These are phyloP conservation scores for Chelonus formosanus DNA, from an alignment of 2,888 invertebrate species.

Conservation along the genomic window DNA sequence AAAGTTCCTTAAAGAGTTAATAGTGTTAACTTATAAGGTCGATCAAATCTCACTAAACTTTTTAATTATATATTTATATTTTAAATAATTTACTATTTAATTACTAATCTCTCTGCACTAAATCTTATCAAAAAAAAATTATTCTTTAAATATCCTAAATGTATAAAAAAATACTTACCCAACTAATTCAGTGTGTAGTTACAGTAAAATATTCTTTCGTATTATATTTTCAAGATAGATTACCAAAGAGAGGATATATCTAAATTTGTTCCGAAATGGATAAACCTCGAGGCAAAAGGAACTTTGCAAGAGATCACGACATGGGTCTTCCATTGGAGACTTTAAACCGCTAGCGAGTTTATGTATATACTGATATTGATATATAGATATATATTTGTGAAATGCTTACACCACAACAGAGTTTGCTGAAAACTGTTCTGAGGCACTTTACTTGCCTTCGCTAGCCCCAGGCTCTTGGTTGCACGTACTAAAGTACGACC, in stretches of 20 bases:
- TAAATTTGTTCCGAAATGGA: conserved; percentile 28
- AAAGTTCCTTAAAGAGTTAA: no score
- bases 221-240: background rate
- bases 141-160: no score
- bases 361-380: conserved; percentile 25
- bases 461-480: conserved; percentile 20
- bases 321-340: conserved; percentile 35
- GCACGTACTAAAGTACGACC: conserved; percentile 26
- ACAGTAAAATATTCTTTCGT: no score
- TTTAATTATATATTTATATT: no score
- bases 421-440: conserved; percentile 30
- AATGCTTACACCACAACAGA: conserved; percentile 16
- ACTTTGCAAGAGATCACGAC: conserved; percentile 29
- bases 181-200: no score
- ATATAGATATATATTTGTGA: conserved; percentile 15
- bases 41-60: no score
- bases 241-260: conserved; percentile 23
- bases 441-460: conserved; percentile 29
- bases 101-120: no score
- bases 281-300: conserved; percentile 21
- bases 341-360: conserved; percentile 30
- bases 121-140: no score
- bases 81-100: no score
- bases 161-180: no score
- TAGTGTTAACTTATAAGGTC: no score